Evolutionary conservation across 2,797 vertebrate species (phyloP), one percentile per base, ranked within the genome.

Genomic region (Eleutherodactylus coqui): DNA sequence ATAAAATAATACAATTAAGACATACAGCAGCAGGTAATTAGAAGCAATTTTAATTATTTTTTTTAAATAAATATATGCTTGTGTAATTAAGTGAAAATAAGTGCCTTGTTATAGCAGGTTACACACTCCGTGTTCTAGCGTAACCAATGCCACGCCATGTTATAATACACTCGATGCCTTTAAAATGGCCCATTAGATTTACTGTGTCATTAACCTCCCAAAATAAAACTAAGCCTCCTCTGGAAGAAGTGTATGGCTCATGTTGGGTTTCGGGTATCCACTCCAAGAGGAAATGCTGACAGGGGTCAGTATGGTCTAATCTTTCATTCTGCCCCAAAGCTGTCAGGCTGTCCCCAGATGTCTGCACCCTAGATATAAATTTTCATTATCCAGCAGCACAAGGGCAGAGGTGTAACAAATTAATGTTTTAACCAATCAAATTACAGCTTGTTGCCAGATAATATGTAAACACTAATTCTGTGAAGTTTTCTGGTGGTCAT

Each of bases 271-370:
- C 89, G 90, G 94, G 95, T 95, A 95, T 94, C 95, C 94, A 92
- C 92, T 91, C 91, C 89, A 62, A 91, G 91, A 95, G 94, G 93
- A 94, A 95, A 95, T 89, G 94, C 94, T 95, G 95, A 95, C 95
- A 95, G 95, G 92, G 95, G 95, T 96, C 95, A 95, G 92, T 93
- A 92, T 94, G 93, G 94, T 93, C 94, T 95, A 95, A 96, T 96
- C 94, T 94, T 95, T 96, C 95, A 96, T 94, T 93, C 94, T 29
- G 94, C 93, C 94, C 94, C 94, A 94, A 94, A 95, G 94, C 95
- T 96, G 95, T 95, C 95, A 95, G 92, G 92, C 92, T 93, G 93
- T 94, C 94, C 95, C 94, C 94, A 95, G 94, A 95, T 94, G 94
- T 94, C 94, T 94, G 93, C 93, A 93, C 94, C 91, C 89, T 88